Conservation (phyloP, 2,888 invertebrate species). For the Nomada hirtipes region DNA sequence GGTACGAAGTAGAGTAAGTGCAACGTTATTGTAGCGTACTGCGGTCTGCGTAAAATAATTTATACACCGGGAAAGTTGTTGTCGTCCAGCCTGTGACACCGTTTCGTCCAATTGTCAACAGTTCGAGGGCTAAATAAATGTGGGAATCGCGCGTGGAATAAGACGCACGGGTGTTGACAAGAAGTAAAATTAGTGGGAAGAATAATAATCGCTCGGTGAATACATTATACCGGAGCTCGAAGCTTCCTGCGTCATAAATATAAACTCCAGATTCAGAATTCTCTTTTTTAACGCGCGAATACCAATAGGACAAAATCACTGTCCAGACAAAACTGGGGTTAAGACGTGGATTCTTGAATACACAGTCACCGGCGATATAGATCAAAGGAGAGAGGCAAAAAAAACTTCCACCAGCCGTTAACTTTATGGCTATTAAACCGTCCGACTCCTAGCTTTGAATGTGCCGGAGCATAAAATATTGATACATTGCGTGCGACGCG, state of each 20-base stretch:
- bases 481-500: neutral
- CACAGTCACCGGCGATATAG: no score
- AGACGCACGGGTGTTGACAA: constrained; percentile 16
- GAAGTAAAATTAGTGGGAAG: constrained; percentile 48
- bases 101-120: constrained; percentile 10
- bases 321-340: no score
- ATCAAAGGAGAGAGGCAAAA: no score
- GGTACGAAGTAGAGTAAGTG: no score
- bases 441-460: neutral
- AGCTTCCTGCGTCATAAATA: constrained; percentile 21
- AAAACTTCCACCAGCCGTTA: neutral
- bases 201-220: constrained; percentile 38
- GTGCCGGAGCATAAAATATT: neutral
- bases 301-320: neutral
- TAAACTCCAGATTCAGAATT: constrained; percentile 14
- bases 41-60: no score
- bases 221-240: neutral
- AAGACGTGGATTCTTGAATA: no score
- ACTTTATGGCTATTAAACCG: neutral
- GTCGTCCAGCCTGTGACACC: neutral
- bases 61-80: neutral
- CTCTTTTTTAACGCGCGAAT: neutral
- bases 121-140: constrained; percentile 24
- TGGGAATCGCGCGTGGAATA: neutral
- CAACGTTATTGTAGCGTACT: neutral